phyloP scores from a whole-genome alignment of 1,140 invertebrate genomes.

The Drosophila biarmipes region DNA sequence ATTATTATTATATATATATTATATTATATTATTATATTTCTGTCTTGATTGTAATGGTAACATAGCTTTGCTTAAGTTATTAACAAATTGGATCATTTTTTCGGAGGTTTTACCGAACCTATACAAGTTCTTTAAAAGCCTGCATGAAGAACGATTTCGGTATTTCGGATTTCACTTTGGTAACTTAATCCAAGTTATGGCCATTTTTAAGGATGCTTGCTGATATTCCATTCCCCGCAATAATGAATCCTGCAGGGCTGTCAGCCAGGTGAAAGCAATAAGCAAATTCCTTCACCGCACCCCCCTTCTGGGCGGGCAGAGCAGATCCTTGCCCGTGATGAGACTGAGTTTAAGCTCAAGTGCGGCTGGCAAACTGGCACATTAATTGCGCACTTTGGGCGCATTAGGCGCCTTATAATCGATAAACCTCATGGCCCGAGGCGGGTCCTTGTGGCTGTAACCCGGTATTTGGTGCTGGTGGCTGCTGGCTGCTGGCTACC shows the following conservation, averaged over 20 bases:
- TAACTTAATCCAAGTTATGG: neutral
- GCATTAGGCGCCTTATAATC: conserved; percentile 66
- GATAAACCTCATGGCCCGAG: conserved; percentile 62
- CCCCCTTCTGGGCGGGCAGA: neutral
- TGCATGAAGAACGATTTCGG: too few species aligned
- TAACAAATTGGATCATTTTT: too few species aligned
- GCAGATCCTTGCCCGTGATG: conserved; percentile 8
- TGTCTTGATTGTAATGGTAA: too few species aligned
- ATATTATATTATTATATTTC: too few species aligned
- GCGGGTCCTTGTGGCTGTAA: neutral
- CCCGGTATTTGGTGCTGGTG: neutral
- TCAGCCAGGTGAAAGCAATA: conserved; percentile 7
- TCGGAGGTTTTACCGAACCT: too few species aligned
- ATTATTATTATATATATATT: too few species aligned
- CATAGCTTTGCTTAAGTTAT: too few species aligned
- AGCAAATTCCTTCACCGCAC: conserved; percentile 26
- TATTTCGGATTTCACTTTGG: too few species aligned
- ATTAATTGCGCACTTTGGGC: conserved; percentile 69
- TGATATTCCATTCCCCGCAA: neutral
- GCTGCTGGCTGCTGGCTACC: neutral
- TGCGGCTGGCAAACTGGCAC: conserved; percentile 51
- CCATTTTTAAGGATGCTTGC: neutral
- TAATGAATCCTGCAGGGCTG: neutral
- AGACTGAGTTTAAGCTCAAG: conserved; percentile 39
- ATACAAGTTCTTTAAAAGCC: too few species aligned